These are phyloP conservation scores for Galago senegalensis DNA, from an alignment of 2,797 vertebrate species.

Conservation along the genomic window DNA sequence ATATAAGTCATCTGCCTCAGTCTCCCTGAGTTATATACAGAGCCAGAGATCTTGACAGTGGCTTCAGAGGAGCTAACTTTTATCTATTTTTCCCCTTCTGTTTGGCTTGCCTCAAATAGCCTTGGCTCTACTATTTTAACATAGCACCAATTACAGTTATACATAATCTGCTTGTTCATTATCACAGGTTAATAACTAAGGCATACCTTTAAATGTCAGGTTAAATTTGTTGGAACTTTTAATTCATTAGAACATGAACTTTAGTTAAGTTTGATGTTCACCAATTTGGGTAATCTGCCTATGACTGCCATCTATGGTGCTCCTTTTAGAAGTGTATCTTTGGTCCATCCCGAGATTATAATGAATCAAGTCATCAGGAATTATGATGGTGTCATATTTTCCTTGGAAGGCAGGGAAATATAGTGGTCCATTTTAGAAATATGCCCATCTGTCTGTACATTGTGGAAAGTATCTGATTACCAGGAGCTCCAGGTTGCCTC, in stretches of 20 bases:
- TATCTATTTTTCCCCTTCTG: background rate
- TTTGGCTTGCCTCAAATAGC: background rate
- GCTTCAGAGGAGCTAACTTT: background rate
- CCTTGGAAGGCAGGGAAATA: background rate
- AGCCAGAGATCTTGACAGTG: background rate
- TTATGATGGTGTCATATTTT: background rate
- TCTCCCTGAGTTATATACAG: background rate
- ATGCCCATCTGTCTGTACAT: background rate
- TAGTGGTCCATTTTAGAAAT: background rate
- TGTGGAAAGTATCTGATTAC: background rate
- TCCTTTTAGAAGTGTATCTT: background rate
- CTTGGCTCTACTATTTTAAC: conserved; percentile 15
- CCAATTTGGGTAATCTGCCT: background rate
- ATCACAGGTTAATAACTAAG: background rate
- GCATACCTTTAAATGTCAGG: conserved; percentile 5
- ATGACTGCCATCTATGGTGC: background rate
- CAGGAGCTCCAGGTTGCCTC: background rate
- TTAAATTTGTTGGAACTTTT: conserved; percentile 40
- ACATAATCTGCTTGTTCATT: background rate
- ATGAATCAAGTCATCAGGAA: background rate
- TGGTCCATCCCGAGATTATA: background rate
- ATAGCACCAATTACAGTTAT: background rate
- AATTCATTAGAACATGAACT: conserved; percentile 34
- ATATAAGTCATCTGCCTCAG: background rate
- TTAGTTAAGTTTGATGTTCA: conserved; percentile 14